phyloP scores from a whole-genome alignment of 2,888 invertebrate species.

The Cecidostiba fungosa region DNA sequence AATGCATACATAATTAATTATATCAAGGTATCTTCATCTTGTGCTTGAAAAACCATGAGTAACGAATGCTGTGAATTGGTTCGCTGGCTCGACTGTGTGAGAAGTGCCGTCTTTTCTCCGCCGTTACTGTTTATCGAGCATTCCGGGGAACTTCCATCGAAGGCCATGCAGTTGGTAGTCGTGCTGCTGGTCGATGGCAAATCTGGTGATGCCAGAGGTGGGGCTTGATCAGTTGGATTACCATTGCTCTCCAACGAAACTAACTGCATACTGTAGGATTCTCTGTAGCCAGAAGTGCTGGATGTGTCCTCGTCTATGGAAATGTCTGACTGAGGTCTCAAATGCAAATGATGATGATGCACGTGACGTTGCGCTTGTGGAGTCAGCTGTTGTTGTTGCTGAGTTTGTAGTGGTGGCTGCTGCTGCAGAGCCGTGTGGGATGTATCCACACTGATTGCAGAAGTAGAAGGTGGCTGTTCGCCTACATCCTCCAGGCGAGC shows the following conservation, averaged over 20 bases:
- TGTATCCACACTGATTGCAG: not conserved
- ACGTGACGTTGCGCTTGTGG: constrained; percentile 65
- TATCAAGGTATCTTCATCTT: constrained; percentile 62
- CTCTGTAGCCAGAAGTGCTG: constrained; percentile 91
- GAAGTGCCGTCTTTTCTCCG: constrained; percentile 83
- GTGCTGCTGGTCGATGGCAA: constrained; percentile 74
- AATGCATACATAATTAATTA: not conserved
- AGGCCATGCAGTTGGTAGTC: constrained; percentile 80
- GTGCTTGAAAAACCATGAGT: constrained; percentile 83
- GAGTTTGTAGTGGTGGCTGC: constrained; percentile 59
- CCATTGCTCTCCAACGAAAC: constrained; percentile 83
- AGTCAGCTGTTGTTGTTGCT: constrained; percentile 66
- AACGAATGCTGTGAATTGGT: constrained; percentile 90
- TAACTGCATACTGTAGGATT: constrained; percentile 86
- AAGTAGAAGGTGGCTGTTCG: not conserved
- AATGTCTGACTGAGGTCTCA: constrained; percentile 83
- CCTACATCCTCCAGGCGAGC: constrained; percentile 35
- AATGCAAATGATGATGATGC: constrained; percentile 70
- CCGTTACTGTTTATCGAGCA: constrained; percentile 86
- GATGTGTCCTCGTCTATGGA: constrained; percentile 91
- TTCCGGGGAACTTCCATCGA: constrained; percentile 82
- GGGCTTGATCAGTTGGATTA: constrained; percentile 73
- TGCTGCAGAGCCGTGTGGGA: constrained; percentile 69
- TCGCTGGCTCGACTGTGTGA: constrained; percentile 82
- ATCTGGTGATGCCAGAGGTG: constrained; percentile 85